Evolutionary conservation across 2,888 invertebrate genomes (phyloP), one percentile per base, ranked within the genome.

Genomic region (Diaphora mendica): DNA sequence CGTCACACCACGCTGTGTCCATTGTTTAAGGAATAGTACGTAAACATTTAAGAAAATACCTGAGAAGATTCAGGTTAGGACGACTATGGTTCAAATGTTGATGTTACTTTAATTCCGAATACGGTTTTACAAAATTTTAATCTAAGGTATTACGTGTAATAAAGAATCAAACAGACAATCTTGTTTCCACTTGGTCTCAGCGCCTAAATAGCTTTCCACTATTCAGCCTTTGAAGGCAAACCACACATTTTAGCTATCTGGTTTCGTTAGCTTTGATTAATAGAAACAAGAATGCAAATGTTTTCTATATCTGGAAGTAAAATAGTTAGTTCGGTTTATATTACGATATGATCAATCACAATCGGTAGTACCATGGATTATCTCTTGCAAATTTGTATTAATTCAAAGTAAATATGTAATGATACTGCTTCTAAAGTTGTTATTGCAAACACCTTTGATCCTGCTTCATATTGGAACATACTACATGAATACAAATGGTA

Each of bases 281-380:
- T 86, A 79, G 79, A 82, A 82, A 86, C 89, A 71, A 82, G 88
- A 87, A 88, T 89, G 86, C 84, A 84, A 89, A 89, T 89, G 77
- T 76, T 68, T 75, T 81, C 30, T 80, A 82, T 86, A 88, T 85
- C 86, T 79, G 77, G 81, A 69, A 78, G 81, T 78, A 77, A 81
- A 82, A 87, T 84, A 81, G 84, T 84, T 83, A 78, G 80, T 81
- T 83, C 79, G 82, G 86, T 80, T 82, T 81, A 79, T 75, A 78
- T 83, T 79, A 81, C 72, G 77, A 80, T 79, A 81, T 77, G 78
- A 86, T 85, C 81, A 83, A 84, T 85, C 77, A 74, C 76, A 74
- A 72, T 64, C 39, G 64, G 77, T 75, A 82, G 79, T 77, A 77
- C 72, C 65, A 74, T 33, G 77, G 73, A 82, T 81, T 79, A 81